Base-by-base conservation (phyloP, 2,888 invertebrate species). In the Neoitamus cyanurus region DNA sequence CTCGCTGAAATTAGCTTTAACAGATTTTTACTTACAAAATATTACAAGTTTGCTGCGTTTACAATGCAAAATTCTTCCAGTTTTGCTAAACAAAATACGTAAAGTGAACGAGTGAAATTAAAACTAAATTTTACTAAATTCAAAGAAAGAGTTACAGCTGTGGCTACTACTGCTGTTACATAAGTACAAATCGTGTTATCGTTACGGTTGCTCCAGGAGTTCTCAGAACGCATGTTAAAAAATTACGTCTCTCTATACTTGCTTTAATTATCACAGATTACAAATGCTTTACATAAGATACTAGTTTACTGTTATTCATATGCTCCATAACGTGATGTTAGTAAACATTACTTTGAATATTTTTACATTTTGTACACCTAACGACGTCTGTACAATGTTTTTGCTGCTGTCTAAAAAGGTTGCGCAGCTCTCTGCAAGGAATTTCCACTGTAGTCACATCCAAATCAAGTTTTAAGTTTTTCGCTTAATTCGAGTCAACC, bases 241-340 rank as follows among this genome's bases (percentile, higher is more conserved):
- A 80, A 80, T 87, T 86, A 73, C 84, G 86, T 86, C 86, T 80
- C 85, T 84, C 86, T 86, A 85, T 84, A 84, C 72, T 87, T 86
- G 84, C 86, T 86, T 86, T 87, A 87, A 88, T 88, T 88, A 88
- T 88, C 88, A 88, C 88, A 88, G 88, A 87, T 88, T 88, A 88
- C 87, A 88, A 88, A 88, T 88, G 87, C 87, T 88, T 87, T 87
- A 87, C 86, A 88, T 87, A 80, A 80, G 80, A 80, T 58, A 80
- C 80, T 80, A 80, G 34, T 80, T 75, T 58, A 77, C 77, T 77
- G 77, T 77, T 77, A 77, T 42, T 46, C 31, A 73, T 36, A 20
- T 34, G 31, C 30, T 73, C 36, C 36, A 34, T 42, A 77, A 77
- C 46, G 25, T 77, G 37, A 42, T 80, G 48, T 58, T 58, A 20